phyloP scores from a whole-genome alignment of 1,140 invertebrate species.

The Tenebrio molitor region DNA sequence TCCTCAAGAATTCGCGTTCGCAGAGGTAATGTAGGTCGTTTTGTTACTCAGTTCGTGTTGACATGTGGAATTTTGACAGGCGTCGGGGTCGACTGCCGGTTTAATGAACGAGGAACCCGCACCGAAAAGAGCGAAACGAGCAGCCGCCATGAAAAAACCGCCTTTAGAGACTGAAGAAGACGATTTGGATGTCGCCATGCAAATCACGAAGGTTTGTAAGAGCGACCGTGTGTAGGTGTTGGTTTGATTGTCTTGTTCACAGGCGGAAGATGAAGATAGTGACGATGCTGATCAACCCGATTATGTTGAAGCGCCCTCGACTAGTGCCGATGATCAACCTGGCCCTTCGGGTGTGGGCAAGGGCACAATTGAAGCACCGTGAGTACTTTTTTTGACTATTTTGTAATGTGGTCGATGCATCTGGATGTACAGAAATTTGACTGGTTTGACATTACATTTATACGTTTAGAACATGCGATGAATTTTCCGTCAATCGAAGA shows the following conservation, averaged over 20 bases:
- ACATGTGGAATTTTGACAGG: background rate
- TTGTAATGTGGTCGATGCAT: conserved; percentile 9
- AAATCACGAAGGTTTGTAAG: conserved; percentile 24
- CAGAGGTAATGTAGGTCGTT: conserved; percentile 45
- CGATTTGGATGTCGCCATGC: conserved; percentile 33
- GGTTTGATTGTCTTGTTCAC: conserved; percentile 41
- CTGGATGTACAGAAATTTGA: conserved; percentile 50
- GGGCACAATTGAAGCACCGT: conserved; percentile 70
- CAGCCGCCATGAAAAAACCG: conserved; percentile 59
- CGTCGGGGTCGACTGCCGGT: conserved; percentile 12
- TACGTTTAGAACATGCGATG: conserved; percentile 28
- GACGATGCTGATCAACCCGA: conserved; percentile 64
- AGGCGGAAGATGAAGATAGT: conserved; percentile 60
- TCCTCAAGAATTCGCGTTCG: conserved; percentile 45
- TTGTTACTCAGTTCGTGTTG: background rate
- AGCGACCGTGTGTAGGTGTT: background rate
- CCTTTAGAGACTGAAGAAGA: conserved; percentile 25
- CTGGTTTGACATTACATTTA: conserved; percentile 23
- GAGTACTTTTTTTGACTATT: conserved; percentile 67
- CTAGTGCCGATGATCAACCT: conserved; percentile 69
- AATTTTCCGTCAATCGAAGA: too few species aligned
- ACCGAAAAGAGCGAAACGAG: conserved; percentile 56
- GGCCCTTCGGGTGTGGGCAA: conserved; percentile 72
- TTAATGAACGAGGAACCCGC: conserved; percentile 55
- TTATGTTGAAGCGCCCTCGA: conserved; percentile 68